Base-by-base conservation (phyloP, 2,113 vertebrate genomes). In the Garra rufa region DNA sequence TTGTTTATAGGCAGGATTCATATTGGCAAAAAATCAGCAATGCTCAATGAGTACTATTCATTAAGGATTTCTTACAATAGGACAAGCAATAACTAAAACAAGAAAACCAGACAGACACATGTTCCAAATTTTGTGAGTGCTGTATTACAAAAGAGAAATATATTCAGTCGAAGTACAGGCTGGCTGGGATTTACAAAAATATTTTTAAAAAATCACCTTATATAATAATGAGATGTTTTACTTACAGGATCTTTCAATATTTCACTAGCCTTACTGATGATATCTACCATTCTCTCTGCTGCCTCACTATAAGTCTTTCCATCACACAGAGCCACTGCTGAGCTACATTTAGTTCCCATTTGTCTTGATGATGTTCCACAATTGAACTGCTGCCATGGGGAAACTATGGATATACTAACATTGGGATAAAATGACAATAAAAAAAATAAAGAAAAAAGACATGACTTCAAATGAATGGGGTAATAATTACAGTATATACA, bases 381-480 rank as follows among this genome's bases (percentile, higher is more conserved):
- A 26, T 1, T 26, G 14, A 77, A 57, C 30, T 57, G 3, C 9
- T 69, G 17, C 30, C 9, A 69, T n/a, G 21, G 19, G 34, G n/a
- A 9, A 59, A 44, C n/a, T 65, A 34, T 65, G 52, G 41, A 41
- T 69, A 38, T 71, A 44, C 69, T 41, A 71, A 8, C 6, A 71
- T 15, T 10, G 52, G 70, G 14, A 81, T 71, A 50, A 73, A 63
- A 63, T 6, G 26, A n/a, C 6, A 55, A 38, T 15, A 9, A 41
- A 38, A 30, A 34, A 48, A 73, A 69, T 52, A 70, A 41, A 2
- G 50, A 52, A 52, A 15, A 41, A 14, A 79, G 10, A 69, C 91
- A 91, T 34, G 5, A 90, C 90, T 92, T 92, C 52, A 14, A 76
- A 21, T 70, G 10, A 46, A 65, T 0, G 28, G 30, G 84, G 76